Conservation (phyloP, 2,113 vertebrate species). For the Dromas ardeola region DNA sequence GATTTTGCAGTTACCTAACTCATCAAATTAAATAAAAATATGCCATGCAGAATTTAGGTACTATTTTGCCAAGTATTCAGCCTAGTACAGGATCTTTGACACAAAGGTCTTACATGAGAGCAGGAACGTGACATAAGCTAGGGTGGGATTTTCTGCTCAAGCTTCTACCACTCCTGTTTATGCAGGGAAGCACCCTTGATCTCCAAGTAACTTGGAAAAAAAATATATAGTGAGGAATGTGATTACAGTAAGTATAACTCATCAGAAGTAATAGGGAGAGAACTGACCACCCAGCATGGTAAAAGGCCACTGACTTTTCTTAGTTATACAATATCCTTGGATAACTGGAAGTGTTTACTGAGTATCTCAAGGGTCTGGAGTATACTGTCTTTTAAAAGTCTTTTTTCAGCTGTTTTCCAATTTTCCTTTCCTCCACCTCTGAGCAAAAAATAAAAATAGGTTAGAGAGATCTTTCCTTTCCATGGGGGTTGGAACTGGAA, state of each 20-base stretch:
- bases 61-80: neutral
- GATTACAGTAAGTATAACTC: neutral
- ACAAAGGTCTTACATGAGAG: neutral
- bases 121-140: rapidly evolving
- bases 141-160: neutral
- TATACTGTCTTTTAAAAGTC: neutral
- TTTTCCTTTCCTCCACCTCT: neutral
- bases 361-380: neutral
- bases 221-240: neutral
- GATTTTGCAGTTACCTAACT: neutral
- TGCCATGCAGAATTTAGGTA: neutral
- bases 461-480: neutral
- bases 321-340: neutral
- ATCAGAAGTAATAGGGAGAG: neutral
- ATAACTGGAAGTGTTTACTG: neutral
- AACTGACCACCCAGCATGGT: neutral
- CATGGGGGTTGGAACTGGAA: neutral
- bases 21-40: neutral
- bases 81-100: neutral
- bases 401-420: neutral
- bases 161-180: neutral
- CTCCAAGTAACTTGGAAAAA: neutral
- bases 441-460: neutral
- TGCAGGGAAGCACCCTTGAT: neutral
- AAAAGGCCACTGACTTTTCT: neutral